Evolutionary conservation across 2,797 vertebrate species (phyloP), one percentile per base, ranked within the genome.

Genomic region (Kryptopterus vitreolus): DNA sequence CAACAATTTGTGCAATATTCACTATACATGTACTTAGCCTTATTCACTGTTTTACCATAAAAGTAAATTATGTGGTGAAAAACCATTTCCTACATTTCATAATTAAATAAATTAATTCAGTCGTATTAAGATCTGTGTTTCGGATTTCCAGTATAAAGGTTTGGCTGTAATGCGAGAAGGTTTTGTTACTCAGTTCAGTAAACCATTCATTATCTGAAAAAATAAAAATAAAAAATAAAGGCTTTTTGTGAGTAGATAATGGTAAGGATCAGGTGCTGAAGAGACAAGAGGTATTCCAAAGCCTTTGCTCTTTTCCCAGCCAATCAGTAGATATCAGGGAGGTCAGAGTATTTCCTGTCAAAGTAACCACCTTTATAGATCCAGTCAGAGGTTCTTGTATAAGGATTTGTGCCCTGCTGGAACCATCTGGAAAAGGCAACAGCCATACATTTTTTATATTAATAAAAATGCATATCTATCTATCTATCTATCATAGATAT

Each of bases 301-400:
- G 69, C 77, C 48, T 58, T 78, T 38, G 78, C 38, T 57, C 62
- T 55, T 79, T 9, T 79, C 73, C 68, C 76, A 52, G 62, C 73
- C 78, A 84, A 90, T 98, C 95, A 99, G 92, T 96, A 99, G 90
- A 99, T 98, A 90, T 96, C 92, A 73, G 96, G 97, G 91, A 95
- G 96, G 91, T 96, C 93, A 33, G 94, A 93, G 92, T 95, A 98
- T 80, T 95, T 95, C 89, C 97, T 95, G 87, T 98, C 96, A 86
- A 98, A 99, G 93, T 99, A 99, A 86, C 96, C 95, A 73, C 97
- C 96, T 11, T 93, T 90, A 87, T 97, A 99, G 66, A 97, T 89
- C 98, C 97, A 99, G 80, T 99, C 98, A 73, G 96, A 89, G 0
- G 93, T 90, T 86, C 95, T 95, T 4, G 94, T 96, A 81, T 97